Base-by-base conservation (phyloP, 2,797 vertebrate species). In the Odontamblyopus lacepedii region DNA sequence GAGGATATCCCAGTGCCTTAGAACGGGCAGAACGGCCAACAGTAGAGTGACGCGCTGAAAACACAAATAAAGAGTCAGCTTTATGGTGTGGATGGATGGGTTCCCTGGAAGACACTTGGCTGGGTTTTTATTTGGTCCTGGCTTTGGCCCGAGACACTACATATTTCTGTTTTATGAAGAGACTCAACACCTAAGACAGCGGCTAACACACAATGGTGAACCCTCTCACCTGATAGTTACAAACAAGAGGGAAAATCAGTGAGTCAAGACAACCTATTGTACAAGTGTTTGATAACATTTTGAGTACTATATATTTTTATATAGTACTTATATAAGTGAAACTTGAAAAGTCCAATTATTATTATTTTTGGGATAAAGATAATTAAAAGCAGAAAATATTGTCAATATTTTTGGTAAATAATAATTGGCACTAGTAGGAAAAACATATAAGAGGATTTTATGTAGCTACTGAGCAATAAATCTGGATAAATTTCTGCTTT, bases 81-180 rank as follows among this genome's bases (percentile, higher is more conserved):
- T 93, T 93, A 92, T 90, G 86, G 80, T 71, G 84, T 83, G 88
- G 90, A 91, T 90, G 83, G 87, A 92, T 86, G 84, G 86, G 73
- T 77, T 90, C 83, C 75, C 75, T 79, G 69, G 74, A 88, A 91
- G 90, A 92, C 82, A 86, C 91, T 93, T 91, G 87, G 82, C 84
- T 85, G 83, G 78, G 63, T 86, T 65, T 83, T 84, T 84, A 91
- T 92, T 91, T 87, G 82, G 78, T 87, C 73, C 69, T 72, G 84
- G 88, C 87, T 90, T 91, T 90, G 77, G 85, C 80, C 76, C 78
- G 74, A 88, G 85, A 83, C 87, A 91, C 89, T 91, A 86, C 90
- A 91, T 92, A 92, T 91, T 92, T 91, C 88, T 91, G 82, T 92
- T 92, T 92, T 92, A 91, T 91, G 89, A 90, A 90, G 85, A 86